Base-by-base conservation (phyloP, 2,797 vertebrate species). In the Pangasius sanitwongsei region DNA sequence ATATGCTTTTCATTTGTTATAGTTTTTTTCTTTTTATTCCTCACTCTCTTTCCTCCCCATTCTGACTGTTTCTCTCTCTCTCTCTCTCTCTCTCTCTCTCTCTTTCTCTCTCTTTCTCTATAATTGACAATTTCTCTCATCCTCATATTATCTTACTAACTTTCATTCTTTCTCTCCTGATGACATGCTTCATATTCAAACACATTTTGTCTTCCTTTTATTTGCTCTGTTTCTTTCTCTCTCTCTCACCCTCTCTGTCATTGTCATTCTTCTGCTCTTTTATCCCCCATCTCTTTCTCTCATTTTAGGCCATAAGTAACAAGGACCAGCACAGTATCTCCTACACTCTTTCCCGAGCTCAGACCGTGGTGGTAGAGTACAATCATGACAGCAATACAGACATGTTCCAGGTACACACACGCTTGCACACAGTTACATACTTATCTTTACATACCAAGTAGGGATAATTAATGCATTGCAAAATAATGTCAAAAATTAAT, bases 291-390 rank as follows among this genome's bases (percentile, higher is more conserved):
- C 15, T 16, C 5, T 18, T 0, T 37, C 59, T 44, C 23, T 65
- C 1, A 69, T 34, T 84, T 84, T 89, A 99, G 98, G 98, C 98
- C 96, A 99, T 99, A 96, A 99, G 98, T 94, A 99, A 99, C 96
- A 99, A 99, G 96, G 98, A 99, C 96, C 98, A 98, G 96, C 98
- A 99, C 95, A 99, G 98, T 94, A 98, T 99, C 96, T 99, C 98
- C 31, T 99, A 98, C 87, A 99, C 98, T 44, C 96, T 99, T 92
- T 99, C 98, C 90, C 97, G 98, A 91, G 97, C 94, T 63, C 98
- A 99, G 95, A 99, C 98, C 4, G 98, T 99, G 92, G 98, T 99
- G 93, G 98, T 99, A 93, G 98, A 99, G 95, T 99, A 99, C 93
- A 99, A 97, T 25, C 97, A 99, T 91, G 98, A 99, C 96, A 97